These are phyloP conservation scores for Petrocephalus zakoni DNA, from an alignment of 2,113 vertebrate genomes.

Conservation along the genomic window DNA sequence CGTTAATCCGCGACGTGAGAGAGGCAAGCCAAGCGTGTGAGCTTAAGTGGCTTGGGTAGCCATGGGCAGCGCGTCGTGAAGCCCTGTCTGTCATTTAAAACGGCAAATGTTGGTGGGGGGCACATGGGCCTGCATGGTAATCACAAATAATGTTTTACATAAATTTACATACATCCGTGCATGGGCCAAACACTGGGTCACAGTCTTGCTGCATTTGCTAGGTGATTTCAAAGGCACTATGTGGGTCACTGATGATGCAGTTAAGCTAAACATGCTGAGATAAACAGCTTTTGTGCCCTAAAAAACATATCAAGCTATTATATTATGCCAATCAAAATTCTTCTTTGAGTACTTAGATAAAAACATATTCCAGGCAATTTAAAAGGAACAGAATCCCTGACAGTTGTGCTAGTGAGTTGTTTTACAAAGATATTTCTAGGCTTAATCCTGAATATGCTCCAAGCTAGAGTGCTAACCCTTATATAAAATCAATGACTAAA, in stretches of 20 bases:
- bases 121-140: neutral
- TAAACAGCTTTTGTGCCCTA: neutral
- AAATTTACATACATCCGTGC: conserved; percentile 19
- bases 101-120: neutral
- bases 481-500: conserved; percentile 30
- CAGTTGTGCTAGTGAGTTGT: neutral
- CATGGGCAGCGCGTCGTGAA: neutral
- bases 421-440: conserved; percentile 8
- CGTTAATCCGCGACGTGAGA: neutral
- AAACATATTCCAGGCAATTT: neutral
- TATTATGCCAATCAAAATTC: neutral
- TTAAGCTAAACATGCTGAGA: conserved; percentile 7
- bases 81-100: conserved; percentile 12
- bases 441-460: conserved; percentile 1
- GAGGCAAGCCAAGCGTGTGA: neutral
- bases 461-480: conserved; percentile 19
- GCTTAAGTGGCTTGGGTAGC: conserved; percentile 1
- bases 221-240: neutral
- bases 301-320: neutral
- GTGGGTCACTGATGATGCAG: neutral
- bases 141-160: conserved; percentile 24
- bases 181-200: neutral
- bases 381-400: neutral
- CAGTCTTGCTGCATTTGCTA: neutral
- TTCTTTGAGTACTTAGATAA: neutral